phyloP scores from a whole-genome alignment of 2,888 invertebrate genomes.

The Leistus spinibarbis region DNA sequence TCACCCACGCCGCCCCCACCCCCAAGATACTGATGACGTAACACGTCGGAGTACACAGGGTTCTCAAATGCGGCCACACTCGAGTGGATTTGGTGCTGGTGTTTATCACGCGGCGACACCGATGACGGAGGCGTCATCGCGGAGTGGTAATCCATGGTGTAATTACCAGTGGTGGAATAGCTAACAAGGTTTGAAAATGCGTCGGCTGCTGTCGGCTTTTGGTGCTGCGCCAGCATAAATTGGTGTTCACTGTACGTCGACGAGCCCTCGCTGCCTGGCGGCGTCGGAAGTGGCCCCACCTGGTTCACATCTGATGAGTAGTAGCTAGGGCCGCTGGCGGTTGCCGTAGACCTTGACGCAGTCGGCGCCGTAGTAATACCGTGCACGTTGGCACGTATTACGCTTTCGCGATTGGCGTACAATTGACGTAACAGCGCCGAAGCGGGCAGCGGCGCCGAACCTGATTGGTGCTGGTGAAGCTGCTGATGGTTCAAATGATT shows the following conservation, averaged over 20 bases:
- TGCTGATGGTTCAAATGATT: constrained; percentile 67
- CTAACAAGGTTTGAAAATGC: constrained; percentile 66
- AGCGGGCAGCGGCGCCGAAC: constrained; percentile 74
- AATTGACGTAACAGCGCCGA: constrained; percentile 88
- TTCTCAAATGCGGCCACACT: constrained; percentile 59
- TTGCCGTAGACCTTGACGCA: constrained; percentile 7
- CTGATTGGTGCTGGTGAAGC: constrained; percentile 57
- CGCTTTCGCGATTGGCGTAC: constrained; percentile 93
- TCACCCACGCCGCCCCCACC: constrained; percentile 60
- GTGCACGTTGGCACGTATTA: constrained; percentile 86
- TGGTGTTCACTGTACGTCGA: constrained; percentile 73
- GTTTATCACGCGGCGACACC: constrained; percentile 90
- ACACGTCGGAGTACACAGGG: constrained; percentile 59
- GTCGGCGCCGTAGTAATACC: constrained; percentile 59
- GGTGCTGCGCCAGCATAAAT: constrained; percentile 62
- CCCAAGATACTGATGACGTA: constrained; percentile 69
- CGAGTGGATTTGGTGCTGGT: constrained; percentile 63
- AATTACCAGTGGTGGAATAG: constrained; percentile 54
- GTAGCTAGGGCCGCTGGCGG: constrained; percentile 48
- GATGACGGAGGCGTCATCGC: constrained; percentile 98
- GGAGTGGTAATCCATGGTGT: constrained; percentile 83
- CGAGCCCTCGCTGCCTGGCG: constrained; percentile 86
- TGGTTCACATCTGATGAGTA: constrained; percentile 65
- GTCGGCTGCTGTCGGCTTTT: constrained; percentile 56
- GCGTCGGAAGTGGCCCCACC: constrained; percentile 81